Percentiles rank a stretch among this genome's conserved stretches.
phyloP scores from a whole-genome alignment of 2,888 invertebrate genomes.

The Leucoma salicis region DNA sequence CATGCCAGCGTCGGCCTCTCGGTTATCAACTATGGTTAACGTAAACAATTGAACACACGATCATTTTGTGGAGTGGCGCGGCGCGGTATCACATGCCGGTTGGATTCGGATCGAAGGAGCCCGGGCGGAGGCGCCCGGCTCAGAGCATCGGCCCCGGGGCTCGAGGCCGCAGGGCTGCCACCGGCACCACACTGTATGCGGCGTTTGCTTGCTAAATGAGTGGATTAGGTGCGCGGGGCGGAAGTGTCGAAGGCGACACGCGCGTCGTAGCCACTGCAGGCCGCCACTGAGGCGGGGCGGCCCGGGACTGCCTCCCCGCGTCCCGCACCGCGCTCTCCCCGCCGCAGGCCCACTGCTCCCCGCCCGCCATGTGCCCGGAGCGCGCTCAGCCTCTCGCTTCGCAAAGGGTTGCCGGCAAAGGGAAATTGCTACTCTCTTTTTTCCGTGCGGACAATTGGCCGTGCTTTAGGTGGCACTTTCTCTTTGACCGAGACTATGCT shows the following conservation, averaged over 20 bases:
- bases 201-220: constrained; percentile 75
- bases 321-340: constrained; percentile 45
- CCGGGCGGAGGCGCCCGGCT: constrained; percentile 60
- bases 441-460: constrained; percentile 60
- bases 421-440: constrained; percentile 69
- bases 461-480: constrained; percentile 49
- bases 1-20: constrained; percentile 77
- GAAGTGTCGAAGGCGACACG: constrained; percentile 79
- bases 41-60: constrained; percentile 74
- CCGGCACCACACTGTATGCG: constrained; percentile 73
- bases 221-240: constrained; percentile 74
- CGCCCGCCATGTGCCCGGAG: constrained; percentile 69
- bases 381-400: constrained; percentile 59
- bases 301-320: constrained; percentile 68
- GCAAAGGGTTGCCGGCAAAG: constrained; percentile 76
- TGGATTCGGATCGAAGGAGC: constrained; percentile 57
- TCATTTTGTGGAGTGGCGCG: constrained; percentile 62
- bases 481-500: constrained; percentile 39
- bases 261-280: constrained; percentile 79
- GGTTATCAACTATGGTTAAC: constrained; percentile 76
- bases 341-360: constrained; percentile 39
- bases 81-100: constrained; percentile 66
- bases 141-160: constrained; percentile 70
- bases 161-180: constrained; percentile 58
- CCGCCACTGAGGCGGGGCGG: constrained; percentile 81